Percentiles rank a stretch among this genome's conserved stretches.
Conservation (phyloP, 2,113 vertebrate genomes). For the Microtus richardsoni region DNA sequence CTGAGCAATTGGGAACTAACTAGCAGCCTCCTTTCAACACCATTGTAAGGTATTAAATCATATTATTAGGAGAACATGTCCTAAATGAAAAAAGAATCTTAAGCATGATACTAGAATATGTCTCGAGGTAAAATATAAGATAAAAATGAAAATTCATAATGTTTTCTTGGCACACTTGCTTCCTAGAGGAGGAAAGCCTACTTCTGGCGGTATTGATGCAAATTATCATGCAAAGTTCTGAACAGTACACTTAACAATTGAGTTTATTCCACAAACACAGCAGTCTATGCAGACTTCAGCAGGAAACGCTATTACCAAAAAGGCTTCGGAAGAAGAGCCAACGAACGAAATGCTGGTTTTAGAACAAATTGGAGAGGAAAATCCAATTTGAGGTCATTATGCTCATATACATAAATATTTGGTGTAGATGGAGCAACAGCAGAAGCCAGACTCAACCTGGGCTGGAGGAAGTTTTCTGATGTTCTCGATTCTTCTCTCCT, state of each 20-base stretch:
- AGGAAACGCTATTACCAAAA: constrained; percentile 56
- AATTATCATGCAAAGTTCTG: constrained; percentile 66
- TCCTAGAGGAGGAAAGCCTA: constrained; percentile 39
- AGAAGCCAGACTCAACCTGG: neutral
- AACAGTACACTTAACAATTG: neutral
- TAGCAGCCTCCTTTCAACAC: no score
- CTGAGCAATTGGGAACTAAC: no score
- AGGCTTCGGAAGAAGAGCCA: neutral
- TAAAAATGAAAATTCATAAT: constrained; percentile 52
- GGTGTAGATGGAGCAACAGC: neutral
- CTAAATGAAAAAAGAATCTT: constrained; percentile 33
- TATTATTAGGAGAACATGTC: neutral
- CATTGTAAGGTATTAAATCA: neutral
- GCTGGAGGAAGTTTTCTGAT: neutral
- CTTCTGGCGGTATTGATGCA: constrained; percentile 65
- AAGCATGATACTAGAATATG: neutral
- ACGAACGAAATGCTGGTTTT: neutral
- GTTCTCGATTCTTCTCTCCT: neutral
- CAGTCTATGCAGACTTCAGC: constrained; percentile 30
- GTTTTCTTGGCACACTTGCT: constrained; percentile 63
- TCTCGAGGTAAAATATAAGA: constrained; percentile 38
- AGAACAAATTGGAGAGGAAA: constrained; percentile 56
- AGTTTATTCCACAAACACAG: constrained; percentile 61
- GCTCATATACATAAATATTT: constrained; percentile 44
- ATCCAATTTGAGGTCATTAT: constrained; percentile 39